Evolutionary conservation across 2,888 invertebrate species (phyloP), one percentile per base, ranked within the genome.

Genomic region (Lathronympha strigana): DNA sequence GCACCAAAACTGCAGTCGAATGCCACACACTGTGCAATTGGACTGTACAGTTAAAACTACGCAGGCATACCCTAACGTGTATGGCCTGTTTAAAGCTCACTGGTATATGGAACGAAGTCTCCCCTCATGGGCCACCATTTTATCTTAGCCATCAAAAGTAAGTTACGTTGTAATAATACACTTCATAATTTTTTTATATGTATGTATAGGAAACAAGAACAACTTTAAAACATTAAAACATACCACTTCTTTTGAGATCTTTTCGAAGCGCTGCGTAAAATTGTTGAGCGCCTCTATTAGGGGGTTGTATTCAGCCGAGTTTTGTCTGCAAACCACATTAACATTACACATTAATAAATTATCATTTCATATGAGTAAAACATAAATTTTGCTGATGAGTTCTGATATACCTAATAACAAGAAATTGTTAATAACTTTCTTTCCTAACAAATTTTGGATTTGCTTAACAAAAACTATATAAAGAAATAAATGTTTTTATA

Each of bases 251-350:
- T 85, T 88, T 64, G 89, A 85, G 62, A 87, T 76, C 72, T 77
- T 83, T 62, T 92, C 92, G 71, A 88, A 84, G 36, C 88, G 82
- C 70, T 87, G 85, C 33, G 87, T 80, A 76, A 88, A 86, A 68
- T 89, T 86, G 62, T 80, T 78, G 63, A 89, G 80, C 23, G 81
- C 82, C 17, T 87, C 87, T n/a, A 76, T 73, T 17, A 84, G 71
- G 4, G 84, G 84, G 69, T 84, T 87, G 74, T 82, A 87, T 64
- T 92, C 88, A 13, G 90, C 85, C 6, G 88, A 88, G 75, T 90
- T 92, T 87, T 92, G 92, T 71, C 92, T 92, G 84, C 25, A 9
- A 25, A 2, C 1, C 40, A 38, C 38, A 15, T 11, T 13, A 38
- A 38, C 5, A 58, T 54, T 38, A 4, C 31, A 4, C 31, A 54